Evolutionary conservation across 2,797 vertebrate genomes (phyloP).

Genomic region (Pseudochirops cupreus): DNA sequence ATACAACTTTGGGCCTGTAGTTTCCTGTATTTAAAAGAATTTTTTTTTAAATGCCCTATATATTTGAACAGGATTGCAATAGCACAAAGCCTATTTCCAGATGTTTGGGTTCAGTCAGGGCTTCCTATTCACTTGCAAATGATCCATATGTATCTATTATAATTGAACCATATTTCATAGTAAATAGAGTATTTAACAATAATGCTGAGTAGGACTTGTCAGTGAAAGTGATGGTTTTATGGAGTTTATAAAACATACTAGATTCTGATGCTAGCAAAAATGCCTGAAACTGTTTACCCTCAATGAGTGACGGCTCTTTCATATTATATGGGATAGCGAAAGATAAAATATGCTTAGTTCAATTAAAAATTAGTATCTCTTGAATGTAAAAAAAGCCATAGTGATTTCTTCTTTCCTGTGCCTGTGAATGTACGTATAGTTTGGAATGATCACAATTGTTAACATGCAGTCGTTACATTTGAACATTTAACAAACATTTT

Average conservation of each 20-base stretch:
- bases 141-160: neutral
- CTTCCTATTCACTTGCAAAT: slow-evolving; percentile 25
- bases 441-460: neutral
- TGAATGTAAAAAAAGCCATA: neutral
- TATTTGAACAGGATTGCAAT: neutral
- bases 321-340: neutral
- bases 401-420: neutral
- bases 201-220: neutral
- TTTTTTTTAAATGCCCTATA: neutral
- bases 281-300: neutral
- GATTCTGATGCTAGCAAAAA: neutral
- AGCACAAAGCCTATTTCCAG: neutral
- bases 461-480: neutral
- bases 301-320: neutral
- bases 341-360: slow-evolving; percentile 5
- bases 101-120: slow-evolving; percentile 9
- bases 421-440: neutral
- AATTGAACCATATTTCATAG: slow-evolving; percentile 2
- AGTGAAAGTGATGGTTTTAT: neutral
- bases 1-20: neutral
- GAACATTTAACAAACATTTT: neutral
- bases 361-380: slow-evolving; percentile 23
- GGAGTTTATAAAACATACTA: neutral
- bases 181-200: slow-evolving; percentile 15
- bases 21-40: neutral